Conservation (phyloP, 2,888 invertebrate genomes). For the Atrina japonica region DNA sequence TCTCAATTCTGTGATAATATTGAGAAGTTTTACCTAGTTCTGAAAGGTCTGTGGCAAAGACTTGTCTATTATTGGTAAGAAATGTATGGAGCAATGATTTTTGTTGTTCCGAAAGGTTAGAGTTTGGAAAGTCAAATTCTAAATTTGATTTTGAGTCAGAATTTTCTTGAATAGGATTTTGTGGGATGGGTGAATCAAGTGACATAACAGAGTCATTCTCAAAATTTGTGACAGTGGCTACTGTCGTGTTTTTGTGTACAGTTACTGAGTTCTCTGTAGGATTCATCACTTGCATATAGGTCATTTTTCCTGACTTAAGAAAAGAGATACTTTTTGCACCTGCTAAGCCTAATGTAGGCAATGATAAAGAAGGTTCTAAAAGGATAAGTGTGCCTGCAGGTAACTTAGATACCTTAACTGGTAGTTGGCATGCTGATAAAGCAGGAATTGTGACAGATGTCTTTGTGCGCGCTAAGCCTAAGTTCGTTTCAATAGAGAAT, state of each 20-base stretch:
- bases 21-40: neutral
- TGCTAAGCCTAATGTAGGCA: neutral
- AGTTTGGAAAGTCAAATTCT: neutral
- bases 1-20: neutral
- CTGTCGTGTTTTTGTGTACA: no score
- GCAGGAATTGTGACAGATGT: neutral
- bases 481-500: conserved; percentile 15
- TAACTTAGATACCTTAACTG: neutral
- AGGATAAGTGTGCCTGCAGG: neutral
- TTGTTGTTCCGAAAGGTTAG: no score
- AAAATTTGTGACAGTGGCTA: no score
- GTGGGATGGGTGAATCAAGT: neutral
- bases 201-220: neutral
- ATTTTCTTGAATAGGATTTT: no score
- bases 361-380: neutral
- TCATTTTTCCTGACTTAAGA: neutral
- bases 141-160: no score
- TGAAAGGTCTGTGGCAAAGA: neutral
- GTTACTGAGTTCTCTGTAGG: no score
- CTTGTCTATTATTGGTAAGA: neutral
- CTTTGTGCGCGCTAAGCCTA: neutral
- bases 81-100: neutral
- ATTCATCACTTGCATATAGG: no score
- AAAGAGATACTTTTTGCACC: no score
- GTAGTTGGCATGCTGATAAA: neutral